A percentile compares a stretch with the other conserved stretches of the same genome.
Evolutionary conservation across 2,797 vertebrate genomes (phyloP).

Genomic region (Lates japonicus): DNA sequence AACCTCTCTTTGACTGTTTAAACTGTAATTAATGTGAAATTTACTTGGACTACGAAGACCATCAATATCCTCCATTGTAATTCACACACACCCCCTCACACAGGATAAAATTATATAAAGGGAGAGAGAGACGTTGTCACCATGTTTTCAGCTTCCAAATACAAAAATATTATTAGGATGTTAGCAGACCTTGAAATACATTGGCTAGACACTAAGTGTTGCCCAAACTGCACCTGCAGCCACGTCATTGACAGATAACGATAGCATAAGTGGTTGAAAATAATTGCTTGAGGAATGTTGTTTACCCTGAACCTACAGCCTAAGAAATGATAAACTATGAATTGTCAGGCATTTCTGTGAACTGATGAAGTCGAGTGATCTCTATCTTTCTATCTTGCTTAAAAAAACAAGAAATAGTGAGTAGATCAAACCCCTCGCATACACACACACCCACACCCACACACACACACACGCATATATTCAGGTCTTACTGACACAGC

Average conservation of each 20-base stretch:
- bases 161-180: constrained; percentile 80
- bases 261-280: constrained; percentile 60
- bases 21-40: constrained; percentile 47
- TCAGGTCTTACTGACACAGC: constrained; percentile 71
- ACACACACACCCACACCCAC: constrained; percentile 11
- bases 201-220: constrained; percentile 78
- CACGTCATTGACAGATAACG: constrained; percentile 71
- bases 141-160: constrained; percentile 74
- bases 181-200: constrained; percentile 81
- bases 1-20: constrained; percentile 13
- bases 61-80: constrained; percentile 36
- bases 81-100: constrained; percentile 25
- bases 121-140: constrained; percentile 31
- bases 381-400: constrained; percentile 37
- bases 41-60: constrained; percentile 30
- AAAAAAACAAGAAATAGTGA: constrained; percentile 36
- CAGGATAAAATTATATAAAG: constrained; percentile 41
- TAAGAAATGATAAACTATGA: constrained; percentile 39
- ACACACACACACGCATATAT: constrained; percentile 29
- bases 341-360: constrained; percentile 14
- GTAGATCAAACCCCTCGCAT: constrained; percentile 21
- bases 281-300: constrained; percentile 70
- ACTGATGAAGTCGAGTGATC: constrained; percentile 28
- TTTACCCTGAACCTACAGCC: constrained; percentile 55
- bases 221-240: constrained; percentile 80